Evolutionary conservation across 2,113 vertebrate genomes (phyloP), one percentile per base, ranked within the genome.

Genomic region (Gadus macrocephalus): DNA sequence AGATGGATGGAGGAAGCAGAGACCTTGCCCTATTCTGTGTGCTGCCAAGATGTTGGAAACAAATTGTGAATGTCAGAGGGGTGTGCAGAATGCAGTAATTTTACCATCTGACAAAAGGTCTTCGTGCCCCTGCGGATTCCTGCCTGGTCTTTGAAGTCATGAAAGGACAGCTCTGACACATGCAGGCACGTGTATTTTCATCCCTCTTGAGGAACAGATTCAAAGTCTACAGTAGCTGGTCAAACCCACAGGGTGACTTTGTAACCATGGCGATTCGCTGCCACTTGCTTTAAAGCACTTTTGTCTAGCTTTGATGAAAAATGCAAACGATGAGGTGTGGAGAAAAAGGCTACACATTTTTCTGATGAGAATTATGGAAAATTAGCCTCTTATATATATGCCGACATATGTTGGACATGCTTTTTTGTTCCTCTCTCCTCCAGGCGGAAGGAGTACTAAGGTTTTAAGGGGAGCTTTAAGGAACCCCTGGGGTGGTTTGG

Each of bases 181-280:
- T 83, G 81, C 76, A 85, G 76, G 74, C 77, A 56, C 1, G 49
- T 81, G 70, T 68, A 65, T 81, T 83, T 78, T 83, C 77, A 75
- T 81, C 73, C 75, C 16, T 2, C 60, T 61, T 74, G 61, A 69
- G 66, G 62, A 73, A 35, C 62, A 71, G 55, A 69, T 69, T 62
- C 42, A 31, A 76, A 80, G 78, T 78, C 68, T 59, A 85, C 71
- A 70, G 78, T 78, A 75, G 78, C 82, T 53, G 68, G 81, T 81
- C 68, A 70, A 76, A 67, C 83, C 77, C 67, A 77, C 73, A 70
- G 83, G 83, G 80, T 75, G 84, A 84, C 81, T 73, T 73, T 73
- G 88, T 90, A 76, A 76, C 89, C 76, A 91, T 89, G 81, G 88
- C 84, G 90, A 91, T 84, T 28, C n/a, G 49, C 55, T 49, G 76